These are phyloP conservation scores for Caenorhabditis sp. DNA, from an alignment of 2,888 invertebrate species.

Conservation along the genomic window DNA sequence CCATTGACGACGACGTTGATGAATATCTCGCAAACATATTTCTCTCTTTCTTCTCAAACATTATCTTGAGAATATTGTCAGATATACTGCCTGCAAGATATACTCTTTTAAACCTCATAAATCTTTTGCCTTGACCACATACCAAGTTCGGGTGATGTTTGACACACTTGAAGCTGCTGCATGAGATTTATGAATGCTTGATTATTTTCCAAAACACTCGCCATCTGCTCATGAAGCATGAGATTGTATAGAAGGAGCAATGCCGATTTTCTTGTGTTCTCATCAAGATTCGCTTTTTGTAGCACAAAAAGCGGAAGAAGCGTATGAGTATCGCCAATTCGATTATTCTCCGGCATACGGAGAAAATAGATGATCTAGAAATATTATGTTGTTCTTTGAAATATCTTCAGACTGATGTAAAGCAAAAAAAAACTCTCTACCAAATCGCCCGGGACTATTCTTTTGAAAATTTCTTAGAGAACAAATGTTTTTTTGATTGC, in stretches of 20 bases:
- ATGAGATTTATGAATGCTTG: constrained; percentile 21
- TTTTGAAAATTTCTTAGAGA: too few species aligned
- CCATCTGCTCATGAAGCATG: constrained; percentile 39
- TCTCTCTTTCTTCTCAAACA: constrained; percentile 29
- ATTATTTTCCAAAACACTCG: constrained; percentile 22
- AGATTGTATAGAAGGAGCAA: constrained; percentile 24
- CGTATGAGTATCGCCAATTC: constrained; percentile 29
- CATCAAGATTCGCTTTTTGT: constrained; percentile 35
- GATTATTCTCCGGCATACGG: constrained; percentile 32
- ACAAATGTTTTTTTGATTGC: too few species aligned
- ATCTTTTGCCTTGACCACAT: background rate
- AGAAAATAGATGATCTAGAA: constrained; percentile 37
- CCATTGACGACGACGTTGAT: background rate
- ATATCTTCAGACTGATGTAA: too few species aligned
- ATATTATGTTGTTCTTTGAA: background rate
- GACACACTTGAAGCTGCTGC: constrained; percentile 21
- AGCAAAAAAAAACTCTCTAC: too few species aligned
- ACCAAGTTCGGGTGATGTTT: constrained; percentile 25
- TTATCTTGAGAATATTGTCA: constrained; percentile 29
- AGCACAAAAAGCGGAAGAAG: constrained; percentile 46
- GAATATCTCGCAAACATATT: constrained; percentile 2
- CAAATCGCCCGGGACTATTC: too few species aligned
- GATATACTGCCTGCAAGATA: constrained; percentile 32
- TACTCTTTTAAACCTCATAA: background rate
- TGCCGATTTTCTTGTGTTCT: constrained; percentile 32